phyloP scores from a whole-genome alignment of 2,888 invertebrate species.

The Lycaena phlaeas region DNA sequence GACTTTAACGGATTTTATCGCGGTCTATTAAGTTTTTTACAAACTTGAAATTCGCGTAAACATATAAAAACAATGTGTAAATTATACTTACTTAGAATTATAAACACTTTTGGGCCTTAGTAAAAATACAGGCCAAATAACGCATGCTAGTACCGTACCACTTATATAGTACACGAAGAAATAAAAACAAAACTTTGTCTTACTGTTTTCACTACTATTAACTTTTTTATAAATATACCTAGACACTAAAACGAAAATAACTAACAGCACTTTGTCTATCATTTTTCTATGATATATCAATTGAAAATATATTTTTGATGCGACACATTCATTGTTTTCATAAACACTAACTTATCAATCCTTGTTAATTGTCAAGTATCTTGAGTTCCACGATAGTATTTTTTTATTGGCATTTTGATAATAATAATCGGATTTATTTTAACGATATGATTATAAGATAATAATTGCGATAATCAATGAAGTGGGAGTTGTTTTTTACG shows the following conservation, averaged over 20 bases:
- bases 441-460: too few relatives aligned
- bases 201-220: slow-evolving; percentile 33
- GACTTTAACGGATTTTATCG: too few relatives aligned
- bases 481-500: too few relatives aligned
- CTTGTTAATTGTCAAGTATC: slow-evolving; percentile 7
- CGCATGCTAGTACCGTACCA: slow-evolving; percentile 25
- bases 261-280: slow-evolving; percentile 36
- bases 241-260: slow-evolving; percentile 27
- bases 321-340: slow-evolving; percentile 12
- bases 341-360: slow-evolving; percentile 11
- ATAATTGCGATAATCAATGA: too few relatives aligned
- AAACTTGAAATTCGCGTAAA: too few relatives aligned
- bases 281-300: slow-evolving; percentile 24
- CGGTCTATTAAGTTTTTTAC: too few relatives aligned
- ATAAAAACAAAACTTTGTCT: slow-evolving; percentile 38
- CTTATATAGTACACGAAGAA: slow-evolving; percentile 35
- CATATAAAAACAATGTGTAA: too few relatives aligned
- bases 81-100: slow-evolving; percentile 57
- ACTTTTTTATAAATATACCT: slow-evolving; percentile 38
- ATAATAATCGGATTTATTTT: too few relatives aligned
- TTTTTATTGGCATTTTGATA: not conserved
- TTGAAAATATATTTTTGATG: slow-evolving; percentile 7
- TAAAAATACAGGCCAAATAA: slow-evolving; percentile 45
- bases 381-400: slow-evolving; percentile 10
- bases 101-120: slow-evolving; percentile 41